A percentile compares a stretch with the other conserved stretches of the same genome.
phyloP scores from a whole-genome alignment of 2,797 vertebrate species.

The Aldrovandia affinis region DNA sequence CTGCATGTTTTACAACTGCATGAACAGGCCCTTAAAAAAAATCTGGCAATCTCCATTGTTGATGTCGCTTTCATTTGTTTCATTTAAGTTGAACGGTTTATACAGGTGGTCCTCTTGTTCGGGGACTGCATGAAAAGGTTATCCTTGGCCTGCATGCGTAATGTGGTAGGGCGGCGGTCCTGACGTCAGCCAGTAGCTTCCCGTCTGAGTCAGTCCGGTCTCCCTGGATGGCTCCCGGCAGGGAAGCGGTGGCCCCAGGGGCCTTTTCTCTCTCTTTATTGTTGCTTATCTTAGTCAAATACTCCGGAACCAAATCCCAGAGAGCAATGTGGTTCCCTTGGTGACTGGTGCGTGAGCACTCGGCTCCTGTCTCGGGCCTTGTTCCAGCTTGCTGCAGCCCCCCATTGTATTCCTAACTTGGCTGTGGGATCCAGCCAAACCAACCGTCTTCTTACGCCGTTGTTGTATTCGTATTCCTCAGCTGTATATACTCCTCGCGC shows the following conservation, averaged over 20 bases:
- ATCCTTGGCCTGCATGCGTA: not conserved
- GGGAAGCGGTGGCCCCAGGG: not conserved
- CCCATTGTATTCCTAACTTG: not conserved
- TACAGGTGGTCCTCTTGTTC: not conserved
- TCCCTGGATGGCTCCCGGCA: not conserved
- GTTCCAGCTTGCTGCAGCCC: not conserved
- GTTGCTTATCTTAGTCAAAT: slow-evolving; percentile 1
- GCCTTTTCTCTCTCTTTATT: slow-evolving; percentile 1
- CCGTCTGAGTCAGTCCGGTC: not conserved
- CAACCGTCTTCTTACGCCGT: too few species aligned
- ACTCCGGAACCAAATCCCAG: not conserved
- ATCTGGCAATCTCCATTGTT: not conserved
- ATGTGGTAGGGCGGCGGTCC: not conserved
- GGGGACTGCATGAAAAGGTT: not conserved
- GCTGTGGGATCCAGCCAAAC: not conserved
- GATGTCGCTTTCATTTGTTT: not conserved
- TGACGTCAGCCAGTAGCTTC: slow-evolving; percentile 5
- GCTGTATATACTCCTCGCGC: not conserved
- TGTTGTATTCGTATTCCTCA: not conserved
- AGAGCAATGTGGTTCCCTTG: slow-evolving; percentile 14
- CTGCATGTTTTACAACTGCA: too few species aligned
- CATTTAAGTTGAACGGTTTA: not conserved
- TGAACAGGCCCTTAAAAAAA: not conserved
- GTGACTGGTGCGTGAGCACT: not conserved
- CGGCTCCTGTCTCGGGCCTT: not conserved